Percentiles rank a stretch among this genome's conserved stretches.
Evolutionary conservation across 1,140 invertebrate genomes (phyloP).

Genomic region (Mamestra configurata): DNA sequence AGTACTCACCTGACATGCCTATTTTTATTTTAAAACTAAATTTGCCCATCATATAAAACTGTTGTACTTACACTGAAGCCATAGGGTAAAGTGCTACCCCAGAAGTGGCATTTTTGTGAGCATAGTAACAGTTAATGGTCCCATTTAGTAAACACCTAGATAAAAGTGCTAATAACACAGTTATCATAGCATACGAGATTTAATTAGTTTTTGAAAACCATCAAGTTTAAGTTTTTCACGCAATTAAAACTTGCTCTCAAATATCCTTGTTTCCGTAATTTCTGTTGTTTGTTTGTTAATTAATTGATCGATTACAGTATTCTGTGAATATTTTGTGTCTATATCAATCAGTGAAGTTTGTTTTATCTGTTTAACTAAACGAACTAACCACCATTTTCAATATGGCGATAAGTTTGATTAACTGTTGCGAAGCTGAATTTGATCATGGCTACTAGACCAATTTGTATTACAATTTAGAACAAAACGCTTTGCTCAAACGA

Average conservation of each 20-base stretch:
- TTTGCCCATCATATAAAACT: too few species aligned
- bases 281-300: slow-evolving; percentile 44
- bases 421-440: slow-evolving; percentile 11
- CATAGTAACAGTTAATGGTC: too few species aligned
- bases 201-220: not conserved
- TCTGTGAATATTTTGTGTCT: slow-evolving; percentile 40
- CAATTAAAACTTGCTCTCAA: slow-evolving; percentile 17
- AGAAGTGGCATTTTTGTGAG: too few species aligned
- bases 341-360: slow-evolving; percentile 38
- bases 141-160: too few species aligned
- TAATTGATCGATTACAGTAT: slow-evolving; percentile 40
- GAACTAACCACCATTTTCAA: slow-evolving; percentile 13
- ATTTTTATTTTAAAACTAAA: too few species aligned
- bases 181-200: too few species aligned
- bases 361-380: slow-evolving; percentile 31
- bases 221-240: not conserved
- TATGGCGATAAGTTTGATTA: slow-evolving; percentile 34
- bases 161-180: too few species aligned
- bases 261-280: slow-evolving; percentile 28
- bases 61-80: too few species aligned
- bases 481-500: slow-evolving; percentile 12
- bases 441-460: not conserved
- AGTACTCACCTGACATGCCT: too few species aligned
- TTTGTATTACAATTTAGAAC: slow-evolving; percentile 8
- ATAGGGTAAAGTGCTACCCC: too few species aligned